These are phyloP conservation scores for Dryococelus australis DNA, from an alignment of 2,888 invertebrate species.

Conservation along the genomic window DNA sequence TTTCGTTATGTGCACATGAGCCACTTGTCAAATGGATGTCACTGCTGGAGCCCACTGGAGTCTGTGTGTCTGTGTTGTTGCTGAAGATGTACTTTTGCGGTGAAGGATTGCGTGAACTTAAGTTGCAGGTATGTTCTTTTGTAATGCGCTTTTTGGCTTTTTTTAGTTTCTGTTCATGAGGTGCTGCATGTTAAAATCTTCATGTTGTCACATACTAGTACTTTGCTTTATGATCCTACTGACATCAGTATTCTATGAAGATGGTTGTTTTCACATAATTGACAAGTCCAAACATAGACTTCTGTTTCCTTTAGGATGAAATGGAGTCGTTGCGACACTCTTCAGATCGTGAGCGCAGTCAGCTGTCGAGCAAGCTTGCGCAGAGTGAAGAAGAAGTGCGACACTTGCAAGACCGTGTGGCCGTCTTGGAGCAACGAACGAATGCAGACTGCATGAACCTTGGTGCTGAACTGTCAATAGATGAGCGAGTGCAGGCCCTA, in stretches of 20 bases:
- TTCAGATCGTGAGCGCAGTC: conserved; percentile 74
- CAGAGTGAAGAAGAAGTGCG: conserved; percentile 77
- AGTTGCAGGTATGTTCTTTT: neutral
- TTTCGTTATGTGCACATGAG: neutral
- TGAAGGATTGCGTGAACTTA: neutral
- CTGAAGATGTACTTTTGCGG: neutral
- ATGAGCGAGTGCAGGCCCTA: conserved; percentile 65
- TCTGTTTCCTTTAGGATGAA: conserved; percentile 70
- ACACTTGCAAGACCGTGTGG: conserved; percentile 71
- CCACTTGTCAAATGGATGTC: conserved; percentile 8
- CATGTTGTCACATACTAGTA: too few species aligned
- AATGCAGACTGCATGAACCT: conserved; percentile 51
- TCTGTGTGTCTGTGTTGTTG: neutral
- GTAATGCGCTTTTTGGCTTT: conserved; percentile 1
- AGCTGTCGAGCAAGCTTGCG: conserved; percentile 73
- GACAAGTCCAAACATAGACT: too few species aligned
- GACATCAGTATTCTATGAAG: too few species aligned
- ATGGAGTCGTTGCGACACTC: conserved; percentile 77
- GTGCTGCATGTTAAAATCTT: too few species aligned
- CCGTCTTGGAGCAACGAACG: conserved; percentile 62
- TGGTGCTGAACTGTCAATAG: conserved; percentile 55
- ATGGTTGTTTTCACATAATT: too few species aligned
- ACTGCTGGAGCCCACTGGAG: conserved; percentile 1
- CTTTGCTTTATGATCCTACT: too few species aligned
- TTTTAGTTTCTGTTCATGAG: neutral